Evolutionary conservation across 2,888 invertebrate species (phyloP).

Genomic region (Ormyrus thymus): DNA sequence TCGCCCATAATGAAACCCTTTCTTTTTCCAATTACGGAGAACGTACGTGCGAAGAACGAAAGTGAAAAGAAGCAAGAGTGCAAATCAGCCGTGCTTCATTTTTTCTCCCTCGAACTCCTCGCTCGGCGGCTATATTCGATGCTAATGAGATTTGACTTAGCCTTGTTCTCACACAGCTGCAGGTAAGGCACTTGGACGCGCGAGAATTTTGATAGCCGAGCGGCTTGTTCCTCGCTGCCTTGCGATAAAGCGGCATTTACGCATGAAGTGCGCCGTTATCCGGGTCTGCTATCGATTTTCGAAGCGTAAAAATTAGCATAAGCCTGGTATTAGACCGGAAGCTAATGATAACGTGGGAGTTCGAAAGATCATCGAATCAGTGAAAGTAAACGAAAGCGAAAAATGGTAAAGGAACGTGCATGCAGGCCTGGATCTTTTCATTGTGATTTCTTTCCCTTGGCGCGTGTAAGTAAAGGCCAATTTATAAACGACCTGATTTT

Average conservation of each 20-base stretch:
- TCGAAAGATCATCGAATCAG: conserved; percentile 43
- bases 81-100: conserved; percentile 20
- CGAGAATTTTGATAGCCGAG: not conserved
- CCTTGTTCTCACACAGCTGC: conserved; percentile 17
- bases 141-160: conserved; percentile 43
- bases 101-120: not conserved
- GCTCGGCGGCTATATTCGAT: conserved; percentile 38
- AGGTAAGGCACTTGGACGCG: not conserved
- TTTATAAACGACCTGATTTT: conserved; percentile 18
- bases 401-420: conserved; percentile 26
- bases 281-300: conserved; percentile 2
- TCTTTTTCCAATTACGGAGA: conserved; percentile 18
- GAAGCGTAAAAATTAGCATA: conserved; percentile 18
- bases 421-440: conserved; percentile 10
- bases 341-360: conserved; percentile 39
- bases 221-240: not conserved
- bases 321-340: not conserved
- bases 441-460: conserved; percentile 37
- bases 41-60: conserved; percentile 26
- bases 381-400: conserved; percentile 52
- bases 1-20: not conserved
- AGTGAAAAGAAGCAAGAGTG: conserved; percentile 29
- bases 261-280: conserved; percentile 17
- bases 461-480: conserved; percentile 22
- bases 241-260: not conserved